phyloP scores from a whole-genome alignment of 2,888 invertebrate genomes.

The Lissocephala sabroskyi region DNA sequence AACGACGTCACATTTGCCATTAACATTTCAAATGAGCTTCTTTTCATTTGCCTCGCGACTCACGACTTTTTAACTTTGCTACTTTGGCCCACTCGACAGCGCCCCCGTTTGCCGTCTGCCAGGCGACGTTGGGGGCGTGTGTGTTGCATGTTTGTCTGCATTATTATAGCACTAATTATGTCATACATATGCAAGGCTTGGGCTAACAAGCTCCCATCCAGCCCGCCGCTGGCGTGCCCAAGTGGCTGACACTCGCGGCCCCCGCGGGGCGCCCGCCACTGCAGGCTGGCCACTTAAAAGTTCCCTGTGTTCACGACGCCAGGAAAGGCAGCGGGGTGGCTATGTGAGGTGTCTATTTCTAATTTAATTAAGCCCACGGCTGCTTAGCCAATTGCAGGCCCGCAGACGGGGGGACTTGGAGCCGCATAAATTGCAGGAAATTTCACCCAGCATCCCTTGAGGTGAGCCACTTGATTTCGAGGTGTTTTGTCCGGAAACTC shows the following conservation, averaged over 20 bases:
- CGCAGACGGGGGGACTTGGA: conserved; percentile 5
- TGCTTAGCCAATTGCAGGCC: conserved; percentile 37
- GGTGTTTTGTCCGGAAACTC: no score
- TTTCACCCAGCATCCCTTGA: conserved; percentile 24
- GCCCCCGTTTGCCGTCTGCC: conserved; percentile 23
- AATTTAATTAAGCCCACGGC: conserved; percentile 56
- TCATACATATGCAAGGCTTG: conserved; percentile 63
- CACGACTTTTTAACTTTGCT: conserved; percentile 48
- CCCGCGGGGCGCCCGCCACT: no score
- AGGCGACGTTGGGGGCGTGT: background rate
- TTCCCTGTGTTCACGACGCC: background rate
- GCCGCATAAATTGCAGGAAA: conserved; percentile 38
- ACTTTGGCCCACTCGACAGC: background rate
- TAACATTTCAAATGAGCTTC: conserved; percentile 51
- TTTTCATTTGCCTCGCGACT: conserved; percentile 15
- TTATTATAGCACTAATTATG: conserved; percentile 60
- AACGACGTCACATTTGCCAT: conserved; percentile 16
- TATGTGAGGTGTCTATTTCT: conserved; percentile 21
- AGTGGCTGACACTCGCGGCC: conserved; percentile 43
- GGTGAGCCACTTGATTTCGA: no score
- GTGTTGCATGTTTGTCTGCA: conserved; percentile 21
- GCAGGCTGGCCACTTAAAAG: background rate
- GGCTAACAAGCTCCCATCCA: conserved; percentile 41
- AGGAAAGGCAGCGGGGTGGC: no score
- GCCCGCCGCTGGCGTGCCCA: conserved; percentile 10